Evolutionary conservation across 2,797 vertebrate species (phyloP), one percentile per base, ranked within the genome.

Genomic region (Erethizon dorsatum): DNA sequence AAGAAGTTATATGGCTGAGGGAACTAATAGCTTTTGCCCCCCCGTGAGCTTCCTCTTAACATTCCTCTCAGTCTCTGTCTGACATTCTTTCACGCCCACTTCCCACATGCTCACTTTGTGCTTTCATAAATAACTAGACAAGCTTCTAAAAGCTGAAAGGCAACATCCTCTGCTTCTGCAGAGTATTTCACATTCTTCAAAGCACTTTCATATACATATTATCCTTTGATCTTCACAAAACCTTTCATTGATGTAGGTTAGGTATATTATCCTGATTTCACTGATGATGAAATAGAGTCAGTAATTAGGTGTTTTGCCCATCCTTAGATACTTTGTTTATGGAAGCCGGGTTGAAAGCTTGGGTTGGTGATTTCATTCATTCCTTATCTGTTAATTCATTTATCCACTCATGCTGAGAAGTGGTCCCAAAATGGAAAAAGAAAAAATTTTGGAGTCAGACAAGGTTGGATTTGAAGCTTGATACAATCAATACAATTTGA

Each of bases 181-280:
- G 65, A 88, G 67, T 71, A 89, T 86, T 96, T 95, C 61, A 92
- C 73, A 90, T 31, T 85, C 95, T 96, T 97, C 97, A 98, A 96
- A 98, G 95, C 52, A 59, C 78, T 93, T 95, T 77, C 95, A 90
- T 87, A 67, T 96, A 84, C 82, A 78, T 96, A 87, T 95, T 88
- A 57, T 71, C 78, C 56, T 96, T 96, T 96, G 92, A 98, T 97
- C 96, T 88, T 95, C 71, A 95, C 77, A 94, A 65, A 94, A 37
- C 24, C 94, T 97, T 94, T 88, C 37, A 75, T 83, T 47, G 86
- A 97, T 97, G 85, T 97, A 97, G 97, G 97, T 96, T 96, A 92
- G 94, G 59, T 61, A 63, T 82, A 90, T 96, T 93, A 90, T 95
- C 94, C n/a, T 79, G 78, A 88, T 88, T 97, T 94, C 63, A 93